Base-by-base conservation (phyloP, 1,140 invertebrate genomes). In the Zaprionus ghesquierei region DNA sequence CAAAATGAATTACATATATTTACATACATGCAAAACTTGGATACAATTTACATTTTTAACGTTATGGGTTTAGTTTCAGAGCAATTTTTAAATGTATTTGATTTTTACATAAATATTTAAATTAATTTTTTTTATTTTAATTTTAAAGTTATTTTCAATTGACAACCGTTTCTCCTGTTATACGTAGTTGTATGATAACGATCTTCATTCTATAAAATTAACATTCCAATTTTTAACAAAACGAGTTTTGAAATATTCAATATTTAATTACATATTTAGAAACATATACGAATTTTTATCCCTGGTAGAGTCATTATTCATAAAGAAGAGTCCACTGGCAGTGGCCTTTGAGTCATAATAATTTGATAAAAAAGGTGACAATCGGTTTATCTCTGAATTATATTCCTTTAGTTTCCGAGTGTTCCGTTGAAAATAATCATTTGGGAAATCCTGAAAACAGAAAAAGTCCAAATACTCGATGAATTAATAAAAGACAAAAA, bases 391-490 rank as follows among this genome's bases (percentile, higher is more conserved):
- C 22, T 53, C 60, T 9, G 25, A 33, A 46, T 63, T 1, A 38
- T 8, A 38, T 38, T 38, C 29, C 1, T 35, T 33, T 20, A 64
- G 27, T 38, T 51, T 72, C 56, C 81, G 49, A 29, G 71, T 46
- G 22, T 55, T 55, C 6, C 81, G 77, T 13, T 70, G 65, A 6
- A 85, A 81, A 18, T 81, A 51, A 18, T 81, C 65, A 31, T 41
- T 81, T 25, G 55, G 50, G 5, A 51, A 49, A 6, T 63, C 62
- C 81, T 78, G 41, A 29, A 77, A 77, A 69, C n/a, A n/a, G n/a
- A n/a, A n/a, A 1, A 15, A 15, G n/a, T 38, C 35, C 5, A 5
- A 3, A 25, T 51, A n/a, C n/a, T n/a, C n/a, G n/a, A 29, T 54
- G 15, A 46, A 4, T 29, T 27, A 51, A 5, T 12, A 20, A n/a